Evolutionary conservation across 2,888 invertebrate species (phyloP), one percentile per base, ranked within the genome.

Genomic region (Sarcophaga subvicina): DNA sequence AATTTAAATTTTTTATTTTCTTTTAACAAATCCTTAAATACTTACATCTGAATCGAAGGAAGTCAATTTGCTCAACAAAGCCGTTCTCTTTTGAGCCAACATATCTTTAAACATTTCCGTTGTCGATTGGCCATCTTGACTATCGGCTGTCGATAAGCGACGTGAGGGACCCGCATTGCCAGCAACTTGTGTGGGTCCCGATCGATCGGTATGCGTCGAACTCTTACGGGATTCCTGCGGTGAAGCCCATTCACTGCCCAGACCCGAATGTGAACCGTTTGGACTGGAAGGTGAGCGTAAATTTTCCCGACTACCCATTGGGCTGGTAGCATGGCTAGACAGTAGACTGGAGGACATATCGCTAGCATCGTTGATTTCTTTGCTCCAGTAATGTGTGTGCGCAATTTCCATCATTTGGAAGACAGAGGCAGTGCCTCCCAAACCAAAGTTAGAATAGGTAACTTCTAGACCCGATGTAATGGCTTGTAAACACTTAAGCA

Each of bases 361-460:
- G 37, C 94, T 95, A 47, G 94, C 95, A 88, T 96, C 96, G 63
- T 94, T 95, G 11, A 97, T 93, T 92, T 98, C 98, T 91, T 97
- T 97, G 90, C 97, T 97, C 98, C 98, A 99, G 93, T 97, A 99
- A 94, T 99, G 99, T 0, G 99, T 99, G 93, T 99, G 99, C 3
- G 98, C 98, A 91, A 99, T 98, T 95, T 99, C 99, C 91, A 99
- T 96, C 89, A 99, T 95, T 94, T 99, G 98, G 93, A 98, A 99
- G 25, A 98, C 98, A 0, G 99, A 98, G 4, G 99, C 98, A 97
- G 99, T 98, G 27, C 99, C 99, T 59, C 99, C 99, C 2, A 98
- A 95, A 0, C 99, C 99, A 90, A 98, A 98, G 94, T 98, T 99
- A 66, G 96, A 95, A 93, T 97, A 99, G 0, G 98, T 98, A 87